These are phyloP conservation scores for Atta colombica DNA, from an alignment of 1,140 invertebrate genomes.

Conservation along the genomic window DNA sequence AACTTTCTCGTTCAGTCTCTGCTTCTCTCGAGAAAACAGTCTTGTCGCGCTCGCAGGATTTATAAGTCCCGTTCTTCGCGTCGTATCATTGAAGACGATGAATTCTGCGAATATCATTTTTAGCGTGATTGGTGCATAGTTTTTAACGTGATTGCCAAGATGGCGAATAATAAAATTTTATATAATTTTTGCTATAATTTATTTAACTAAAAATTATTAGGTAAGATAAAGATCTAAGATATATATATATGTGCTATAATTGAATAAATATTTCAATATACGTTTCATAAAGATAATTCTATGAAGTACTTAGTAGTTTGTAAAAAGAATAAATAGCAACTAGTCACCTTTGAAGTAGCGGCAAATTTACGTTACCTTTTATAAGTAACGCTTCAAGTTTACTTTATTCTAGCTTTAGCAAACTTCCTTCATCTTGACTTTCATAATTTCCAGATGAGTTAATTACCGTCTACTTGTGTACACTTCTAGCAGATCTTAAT, in stretches of 20 bases:
- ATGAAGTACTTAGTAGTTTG: conserved; percentile 42
- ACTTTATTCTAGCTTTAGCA: conserved; percentile 40
- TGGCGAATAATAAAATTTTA: background rate
- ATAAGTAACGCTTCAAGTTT: conserved; percentile 60
- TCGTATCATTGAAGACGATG: conserved; percentile 54
- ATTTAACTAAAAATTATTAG: background rate
- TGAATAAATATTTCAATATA: conserved; percentile 49
- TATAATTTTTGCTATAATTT: background rate
- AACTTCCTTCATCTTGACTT: conserved; percentile 45
- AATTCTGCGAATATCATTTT: conserved; percentile 35
- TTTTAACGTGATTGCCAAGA: background rate
- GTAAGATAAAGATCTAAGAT: background rate
- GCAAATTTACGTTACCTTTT: conserved; percentile 63
- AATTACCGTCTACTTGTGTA: conserved; percentile 52
- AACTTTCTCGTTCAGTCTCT: conserved; percentile 42
- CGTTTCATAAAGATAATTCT: conserved; percentile 25
- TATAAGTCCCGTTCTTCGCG: conserved; percentile 52
- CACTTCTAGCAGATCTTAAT: conserved; percentile 49
- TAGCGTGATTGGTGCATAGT: background rate
- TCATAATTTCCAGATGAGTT: conserved; percentile 47
- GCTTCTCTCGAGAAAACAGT: conserved; percentile 58
- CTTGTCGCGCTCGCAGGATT: conserved; percentile 66
- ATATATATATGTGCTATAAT: background rate
- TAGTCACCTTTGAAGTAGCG: conserved; percentile 56
- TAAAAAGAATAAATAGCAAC: conserved; percentile 50